Evolutionary conservation across 2,888 invertebrate species (phyloP).

Genomic region (Epirrita christyi): DNA sequence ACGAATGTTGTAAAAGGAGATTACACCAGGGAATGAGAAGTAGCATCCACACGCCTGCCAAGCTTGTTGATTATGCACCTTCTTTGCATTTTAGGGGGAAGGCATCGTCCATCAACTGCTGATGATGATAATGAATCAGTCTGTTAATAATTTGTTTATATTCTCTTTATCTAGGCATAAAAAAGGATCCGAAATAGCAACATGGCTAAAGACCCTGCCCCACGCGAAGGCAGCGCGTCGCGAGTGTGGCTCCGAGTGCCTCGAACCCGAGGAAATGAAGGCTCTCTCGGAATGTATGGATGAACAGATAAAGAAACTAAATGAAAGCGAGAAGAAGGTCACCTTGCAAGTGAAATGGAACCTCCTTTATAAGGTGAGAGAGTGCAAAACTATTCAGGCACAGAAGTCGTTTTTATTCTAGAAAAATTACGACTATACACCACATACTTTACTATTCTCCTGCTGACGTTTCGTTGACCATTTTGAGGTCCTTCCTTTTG

Average conservation of each 20-base stretch:
- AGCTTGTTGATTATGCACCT: no score
- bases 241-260: constrained; percentile 88
- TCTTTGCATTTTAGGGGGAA: no score
- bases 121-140: no score
- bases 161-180: constrained; percentile 50
- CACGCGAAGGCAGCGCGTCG: constrained; percentile 86
- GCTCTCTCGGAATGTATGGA: constrained; percentile 63
- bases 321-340: constrained; percentile 74
- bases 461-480: no score
- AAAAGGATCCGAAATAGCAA: constrained; percentile 78
- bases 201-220: constrained; percentile 90
- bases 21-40: no score
- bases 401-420: no score
- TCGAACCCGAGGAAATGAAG: constrained; percentile 87
- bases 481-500: no score
- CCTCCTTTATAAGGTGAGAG: constrained; percentile 87
- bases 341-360: constrained; percentile 92
- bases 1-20: no score
- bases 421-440: no score
- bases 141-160: not conserved
- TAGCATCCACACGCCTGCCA: no score
- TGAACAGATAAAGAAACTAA: constrained; percentile 57
- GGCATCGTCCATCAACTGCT: no score
- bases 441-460: no score
- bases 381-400: not conserved